A percentile compares a stretch with the other conserved stretches of the same genome.
These are phyloP conservation scores for Aleiodes leptofemur DNA, from an alignment of 2,888 invertebrate genomes.

Conservation along the genomic window DNA sequence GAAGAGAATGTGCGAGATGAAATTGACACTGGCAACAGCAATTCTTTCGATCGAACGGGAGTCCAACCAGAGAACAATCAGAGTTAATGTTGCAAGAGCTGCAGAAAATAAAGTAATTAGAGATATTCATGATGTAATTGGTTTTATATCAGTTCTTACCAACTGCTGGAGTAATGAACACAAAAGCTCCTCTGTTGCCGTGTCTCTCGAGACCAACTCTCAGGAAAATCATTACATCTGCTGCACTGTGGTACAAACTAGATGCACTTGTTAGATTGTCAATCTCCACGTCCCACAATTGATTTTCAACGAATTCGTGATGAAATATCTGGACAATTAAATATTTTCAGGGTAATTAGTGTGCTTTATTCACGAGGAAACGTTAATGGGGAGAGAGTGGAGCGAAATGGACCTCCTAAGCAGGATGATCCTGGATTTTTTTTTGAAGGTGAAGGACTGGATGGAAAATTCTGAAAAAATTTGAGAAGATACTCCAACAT, in stretches of 20 bases:
- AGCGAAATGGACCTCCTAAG: too few relatives aligned
- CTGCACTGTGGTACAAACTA: conserved; percentile 75
- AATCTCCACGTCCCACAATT: conserved; percentile 79
- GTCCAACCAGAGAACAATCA: conserved; percentile 79
- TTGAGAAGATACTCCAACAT: too few relatives aligned
- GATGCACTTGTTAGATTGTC: conserved; percentile 75
- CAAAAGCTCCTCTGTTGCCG: conserved; percentile 77
- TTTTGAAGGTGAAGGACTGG: too few relatives aligned
- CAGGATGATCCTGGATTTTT: too few relatives aligned
- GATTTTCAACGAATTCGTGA: conserved; percentile 77
- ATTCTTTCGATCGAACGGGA: conserved; percentile 79
- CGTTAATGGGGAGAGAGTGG: too few relatives aligned
- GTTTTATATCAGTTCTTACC: conserved; percentile 62
- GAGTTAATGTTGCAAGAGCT: conserved; percentile 79
- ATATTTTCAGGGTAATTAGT: neutral
- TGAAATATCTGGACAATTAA: conserved; percentile 69
- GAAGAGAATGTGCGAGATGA: conserved; percentile 80
- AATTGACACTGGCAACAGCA: conserved; percentile 78
- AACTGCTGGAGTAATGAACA: conserved; percentile 78
- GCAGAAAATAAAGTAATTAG: conserved; percentile 14
- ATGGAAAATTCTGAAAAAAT: too few relatives aligned
- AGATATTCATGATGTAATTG: neutral
- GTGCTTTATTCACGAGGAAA: neutral
- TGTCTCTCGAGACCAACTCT: conserved; percentile 79
- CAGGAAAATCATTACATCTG: conserved; percentile 77